These are phyloP conservation scores for Pao palembangensis DNA, from an alignment of 2,113 vertebrate genomes.

Conservation along the genomic window DNA sequence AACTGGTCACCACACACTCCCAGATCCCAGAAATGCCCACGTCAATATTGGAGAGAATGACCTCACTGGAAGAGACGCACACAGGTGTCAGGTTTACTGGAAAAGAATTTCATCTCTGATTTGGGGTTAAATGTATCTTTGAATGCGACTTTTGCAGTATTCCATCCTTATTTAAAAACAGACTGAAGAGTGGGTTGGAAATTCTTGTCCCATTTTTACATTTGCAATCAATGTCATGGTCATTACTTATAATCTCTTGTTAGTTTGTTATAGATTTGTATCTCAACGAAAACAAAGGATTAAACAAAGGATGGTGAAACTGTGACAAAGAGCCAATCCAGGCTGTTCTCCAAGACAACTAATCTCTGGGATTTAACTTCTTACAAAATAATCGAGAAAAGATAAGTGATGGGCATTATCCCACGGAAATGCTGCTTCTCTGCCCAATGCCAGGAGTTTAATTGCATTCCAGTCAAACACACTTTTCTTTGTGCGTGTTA, in stretches of 20 bases:
- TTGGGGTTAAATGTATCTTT: neutral
- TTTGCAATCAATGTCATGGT: conserved; percentile 5
- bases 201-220: no score
- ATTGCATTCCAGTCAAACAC: conserved; percentile 28
- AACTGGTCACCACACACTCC: conserved; percentile 87
- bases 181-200: no score
- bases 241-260: conserved; percentile 55
- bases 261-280: conserved; percentile 46
- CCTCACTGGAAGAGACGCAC: conserved; percentile 71
- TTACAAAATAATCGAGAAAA: conserved; percentile 22
- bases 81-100: no score
- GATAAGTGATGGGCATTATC: conserved; percentile 42
- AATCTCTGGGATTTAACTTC: conserved; percentile 49
- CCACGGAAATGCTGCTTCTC: conserved; percentile 42
- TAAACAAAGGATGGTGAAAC: conserved; percentile 53
- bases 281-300: conserved; percentile 45
- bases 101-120: no score
- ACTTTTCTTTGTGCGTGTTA: conserved; percentile 13
- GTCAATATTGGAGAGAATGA: conserved; percentile 86
- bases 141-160: neutral
- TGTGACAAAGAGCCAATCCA: conserved; percentile 42
- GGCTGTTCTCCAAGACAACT: conserved; percentile 45
- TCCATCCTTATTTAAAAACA: no score
- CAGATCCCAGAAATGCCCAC: conserved; percentile 79
- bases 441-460: conserved; percentile 28